Evolutionary conservation across 2,888 invertebrate genomes (phyloP), one percentile per base, ranked within the genome.

Genomic region (Mythimna pallens): DNA sequence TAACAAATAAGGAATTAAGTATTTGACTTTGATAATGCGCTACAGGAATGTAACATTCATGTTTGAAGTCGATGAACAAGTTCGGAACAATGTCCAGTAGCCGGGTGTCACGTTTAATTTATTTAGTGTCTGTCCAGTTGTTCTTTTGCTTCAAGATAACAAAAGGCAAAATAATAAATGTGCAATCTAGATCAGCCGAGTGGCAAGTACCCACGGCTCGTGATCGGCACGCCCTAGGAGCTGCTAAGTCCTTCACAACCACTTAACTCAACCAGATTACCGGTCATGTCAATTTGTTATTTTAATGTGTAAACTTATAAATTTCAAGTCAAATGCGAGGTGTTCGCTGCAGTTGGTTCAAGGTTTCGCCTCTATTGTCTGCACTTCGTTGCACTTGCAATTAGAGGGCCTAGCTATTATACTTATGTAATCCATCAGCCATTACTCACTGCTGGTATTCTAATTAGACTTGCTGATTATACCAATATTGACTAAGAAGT

Each of bases 161-260:
- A 92, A 91, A 91, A 90, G 86, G 89, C 84, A 78, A 89, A 91
- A 88, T 91, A 90, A 90, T 90, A 91, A 93, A 91, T 88, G 86
- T 86, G 85, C 78, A 87, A 90, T 89, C 87, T 88, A 91, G 90
- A 91, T 90, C 88, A 88, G 82, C 82, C 84, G 82, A 86, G 86
- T 78, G 80, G 80, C 80, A 81, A 80, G 78, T 82, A 83, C 86
- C 87, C 87, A 86, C 87, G 84, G 88, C 88, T 93, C 95, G 95
- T 95, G 95, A 94, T 90, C 88, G 94, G 93, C 95, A 91, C 95
- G 88, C 95, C 95, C 92, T 90, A 88, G 87, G 90, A 86, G 91
- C 88, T 88, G 86, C 85, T 81, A 87, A 88, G 93, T 93, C 93
- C 94, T 94, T 94, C 91, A 90, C 89, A 91, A 91, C 89, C 92